Conservation (phyloP, 2,888 invertebrate species). For the Hemicrepidius hirtus region DNA sequence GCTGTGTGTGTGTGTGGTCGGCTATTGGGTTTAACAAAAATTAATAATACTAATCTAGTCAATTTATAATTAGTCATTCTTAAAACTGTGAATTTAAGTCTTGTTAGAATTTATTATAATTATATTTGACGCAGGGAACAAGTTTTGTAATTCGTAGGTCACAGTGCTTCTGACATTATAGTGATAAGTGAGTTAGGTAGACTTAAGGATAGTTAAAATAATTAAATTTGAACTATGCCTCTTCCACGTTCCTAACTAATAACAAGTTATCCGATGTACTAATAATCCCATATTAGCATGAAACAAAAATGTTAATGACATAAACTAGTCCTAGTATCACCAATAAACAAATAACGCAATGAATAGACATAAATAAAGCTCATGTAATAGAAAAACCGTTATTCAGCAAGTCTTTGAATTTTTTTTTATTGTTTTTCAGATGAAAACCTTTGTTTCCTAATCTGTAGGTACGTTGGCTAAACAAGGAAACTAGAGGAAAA, state of each 20-base stretch:
- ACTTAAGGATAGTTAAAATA: neutral
- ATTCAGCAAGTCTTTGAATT: neutral
- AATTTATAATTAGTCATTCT: constrained; percentile 47
- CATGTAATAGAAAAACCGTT: neutral
- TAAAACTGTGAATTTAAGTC: constrained; percentile 40
- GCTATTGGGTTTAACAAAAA: too few relatives aligned
- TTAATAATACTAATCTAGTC: constrained; percentile 40
- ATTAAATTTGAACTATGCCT: constrained; percentile 28
- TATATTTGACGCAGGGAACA: constrained; percentile 47
- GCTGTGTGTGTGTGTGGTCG: too few relatives aligned
- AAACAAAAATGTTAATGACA: constrained; percentile 11
- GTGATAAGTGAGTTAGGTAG: constrained; percentile 19
- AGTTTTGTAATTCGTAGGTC: constrained; percentile 41
- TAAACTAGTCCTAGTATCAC: constrained; percentile 31
- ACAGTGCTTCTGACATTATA: constrained; percentile 33
- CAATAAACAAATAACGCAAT: constrained; percentile 20
- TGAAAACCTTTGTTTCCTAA: too few relatives aligned
- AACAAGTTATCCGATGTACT: constrained; percentile 25
- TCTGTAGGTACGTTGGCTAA: too few relatives aligned
- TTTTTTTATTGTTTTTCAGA: too few relatives aligned
- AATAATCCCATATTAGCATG: constrained; percentile 27
- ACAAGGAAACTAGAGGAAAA: too few relatives aligned
- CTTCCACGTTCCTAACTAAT: constrained; percentile 40
- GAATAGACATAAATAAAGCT: constrained; percentile 1
- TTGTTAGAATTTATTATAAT: constrained; percentile 34